Evolutionary conservation across 1,140 invertebrate genomes (phyloP).

Genomic region (Matsumurasca onukii): DNA sequence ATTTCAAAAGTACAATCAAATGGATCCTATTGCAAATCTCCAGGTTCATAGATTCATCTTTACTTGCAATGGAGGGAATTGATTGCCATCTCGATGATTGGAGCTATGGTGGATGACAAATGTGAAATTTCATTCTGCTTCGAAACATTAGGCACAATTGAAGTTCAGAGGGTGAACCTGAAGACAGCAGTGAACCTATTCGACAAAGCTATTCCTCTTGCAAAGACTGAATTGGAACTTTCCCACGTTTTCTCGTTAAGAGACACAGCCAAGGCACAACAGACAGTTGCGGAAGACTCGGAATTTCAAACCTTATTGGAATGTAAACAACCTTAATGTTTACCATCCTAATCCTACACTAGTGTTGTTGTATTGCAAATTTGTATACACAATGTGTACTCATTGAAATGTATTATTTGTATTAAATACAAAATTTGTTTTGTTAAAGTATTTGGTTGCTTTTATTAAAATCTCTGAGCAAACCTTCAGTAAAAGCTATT

Average conservation of each 20-base stretch:
- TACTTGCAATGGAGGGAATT: conserved; percentile 79
- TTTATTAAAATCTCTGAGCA: too few relatives aligned
- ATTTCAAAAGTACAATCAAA: conserved; percentile 76
- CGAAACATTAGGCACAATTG: conserved; percentile 91
- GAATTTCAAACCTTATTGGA: too few relatives aligned
- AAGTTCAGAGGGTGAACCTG: conserved; percentile 90
- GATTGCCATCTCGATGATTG: conserved; percentile 74
- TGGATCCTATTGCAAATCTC: conserved; percentile 85
- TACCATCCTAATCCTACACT: too few relatives aligned
- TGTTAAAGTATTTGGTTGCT: too few relatives aligned
- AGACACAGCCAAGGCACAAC: conserved; percentile 84
- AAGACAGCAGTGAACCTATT: conserved; percentile 80
- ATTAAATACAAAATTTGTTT: too few relatives aligned
- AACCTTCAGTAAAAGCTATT: too few relatives aligned
- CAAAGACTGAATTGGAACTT: conserved; percentile 83
- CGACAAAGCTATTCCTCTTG: conserved; percentile 83
- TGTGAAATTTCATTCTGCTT: conserved; percentile 95
- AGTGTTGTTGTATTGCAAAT: too few relatives aligned
- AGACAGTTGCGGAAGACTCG: too few relatives aligned
- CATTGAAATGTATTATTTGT: too few relatives aligned
- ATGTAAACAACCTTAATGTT: too few relatives aligned
- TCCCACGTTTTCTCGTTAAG: conserved; percentile 82
- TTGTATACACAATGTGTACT: too few relatives aligned
- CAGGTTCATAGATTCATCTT: conserved; percentile 82
- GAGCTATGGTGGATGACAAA: conserved; percentile 86